Percentiles rank a stretch among this genome's conserved stretches.
Evolutionary conservation across 2,113 vertebrate species (phyloP).

Genomic region (Chaetodon trifascialis): DNA sequence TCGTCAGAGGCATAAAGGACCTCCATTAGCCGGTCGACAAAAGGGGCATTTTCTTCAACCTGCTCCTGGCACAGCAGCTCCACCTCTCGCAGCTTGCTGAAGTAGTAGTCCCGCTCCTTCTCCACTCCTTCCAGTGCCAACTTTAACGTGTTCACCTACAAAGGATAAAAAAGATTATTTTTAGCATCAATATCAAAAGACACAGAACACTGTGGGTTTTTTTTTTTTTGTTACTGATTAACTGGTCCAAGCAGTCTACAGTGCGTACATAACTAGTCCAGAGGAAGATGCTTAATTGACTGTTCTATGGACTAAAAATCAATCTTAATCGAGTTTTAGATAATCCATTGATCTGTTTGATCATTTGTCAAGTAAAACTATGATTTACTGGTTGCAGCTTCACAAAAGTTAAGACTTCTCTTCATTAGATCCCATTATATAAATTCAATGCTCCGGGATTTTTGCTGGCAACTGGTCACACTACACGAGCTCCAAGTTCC

Average conservation of each 20-base stretch:
- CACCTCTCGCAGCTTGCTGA: constrained; percentile 97
- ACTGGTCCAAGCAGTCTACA: background rate
- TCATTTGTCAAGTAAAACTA: constrained; percentile 14
- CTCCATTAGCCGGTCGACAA: constrained; percentile 96
- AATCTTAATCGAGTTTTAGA: background rate
- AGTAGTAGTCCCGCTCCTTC: constrained; percentile 99
- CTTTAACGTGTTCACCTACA: constrained; percentile 95
- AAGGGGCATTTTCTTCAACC: constrained; percentile 91
- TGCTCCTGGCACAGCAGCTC: constrained; percentile 98
- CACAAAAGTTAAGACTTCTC: background rate
- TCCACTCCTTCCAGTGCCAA: constrained; percentile 96
- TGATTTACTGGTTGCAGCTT: background rate
- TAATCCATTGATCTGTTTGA: constrained; percentile 14
- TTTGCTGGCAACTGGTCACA: constrained; percentile 1
- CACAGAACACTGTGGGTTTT: background rate
- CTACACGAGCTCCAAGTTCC: background rate
- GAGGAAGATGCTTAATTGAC: background rate
- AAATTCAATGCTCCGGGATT: background rate
- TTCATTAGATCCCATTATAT: background rate
- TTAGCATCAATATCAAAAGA: background rate
- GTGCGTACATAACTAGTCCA: background rate
- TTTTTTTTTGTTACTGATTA: background rate
- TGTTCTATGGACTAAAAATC: background rate
- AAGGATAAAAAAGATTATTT: background rate
- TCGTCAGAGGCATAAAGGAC: constrained; percentile 96